phyloP scores from a whole-genome alignment of 2,797 vertebrate species.

The Tokudaia muenninki region DNA sequence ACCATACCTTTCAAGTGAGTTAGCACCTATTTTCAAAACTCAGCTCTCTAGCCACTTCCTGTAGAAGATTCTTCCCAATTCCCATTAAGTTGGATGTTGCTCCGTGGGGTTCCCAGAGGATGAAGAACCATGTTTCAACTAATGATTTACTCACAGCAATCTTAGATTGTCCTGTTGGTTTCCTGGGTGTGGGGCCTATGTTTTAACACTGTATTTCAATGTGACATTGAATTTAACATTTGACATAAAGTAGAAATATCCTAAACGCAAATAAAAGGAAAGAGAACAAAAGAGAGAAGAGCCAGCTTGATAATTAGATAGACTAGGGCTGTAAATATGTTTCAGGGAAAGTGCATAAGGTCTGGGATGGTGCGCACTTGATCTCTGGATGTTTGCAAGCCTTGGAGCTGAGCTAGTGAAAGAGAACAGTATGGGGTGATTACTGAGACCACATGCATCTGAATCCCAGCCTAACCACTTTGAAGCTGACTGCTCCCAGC shows the following conservation, averaged over 20 bases:
- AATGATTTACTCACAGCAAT: background rate
- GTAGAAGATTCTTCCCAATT: background rate
- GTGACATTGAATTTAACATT: conserved; percentile 27
- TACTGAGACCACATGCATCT: background rate
- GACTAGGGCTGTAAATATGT: background rate
- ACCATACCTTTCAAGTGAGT: background rate
- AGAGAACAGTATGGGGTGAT: background rate
- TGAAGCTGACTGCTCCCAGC: background rate
- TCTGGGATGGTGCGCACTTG: background rate
- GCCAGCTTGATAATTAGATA: background rate
- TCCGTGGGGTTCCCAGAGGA: background rate
- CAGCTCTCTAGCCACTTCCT: background rate
- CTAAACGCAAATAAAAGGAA: conserved; percentile 44
- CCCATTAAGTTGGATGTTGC: background rate
- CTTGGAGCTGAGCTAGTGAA: conserved; percentile 22
- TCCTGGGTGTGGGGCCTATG: background rate
- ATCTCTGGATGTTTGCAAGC: conserved; percentile 6
- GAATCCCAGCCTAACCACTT: background rate
- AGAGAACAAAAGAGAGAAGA: background rate
- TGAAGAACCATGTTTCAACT: background rate
- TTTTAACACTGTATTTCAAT: conserved; percentile 9
- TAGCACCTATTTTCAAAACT: background rate
- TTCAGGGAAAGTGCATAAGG: background rate
- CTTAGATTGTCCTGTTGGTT: background rate
- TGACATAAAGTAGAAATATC: conserved; percentile 56